A percentile compares a stretch with the other conserved stretches of the same genome.
Evolutionary conservation across 1,140 invertebrate genomes (phyloP).

Genomic region (Scylla paramamosain): DNA sequence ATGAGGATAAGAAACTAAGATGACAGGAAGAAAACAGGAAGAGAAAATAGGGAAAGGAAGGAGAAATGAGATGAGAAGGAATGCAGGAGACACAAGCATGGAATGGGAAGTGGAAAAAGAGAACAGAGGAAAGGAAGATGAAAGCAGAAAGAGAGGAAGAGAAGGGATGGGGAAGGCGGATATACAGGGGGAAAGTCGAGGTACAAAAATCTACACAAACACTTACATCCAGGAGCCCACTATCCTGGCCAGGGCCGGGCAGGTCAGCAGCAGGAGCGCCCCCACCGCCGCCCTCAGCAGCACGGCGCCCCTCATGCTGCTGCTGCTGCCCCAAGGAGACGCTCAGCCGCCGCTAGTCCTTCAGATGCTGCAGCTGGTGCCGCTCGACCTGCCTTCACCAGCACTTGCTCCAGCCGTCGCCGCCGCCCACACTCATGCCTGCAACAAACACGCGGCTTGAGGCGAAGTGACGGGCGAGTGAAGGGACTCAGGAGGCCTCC

Average conservation of each 20-base stretch:
- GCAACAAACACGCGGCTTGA: neutral
- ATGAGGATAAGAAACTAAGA: neutral
- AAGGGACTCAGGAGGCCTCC: no score
- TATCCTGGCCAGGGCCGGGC: constrained; percentile 58
- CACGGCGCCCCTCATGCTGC: constrained; percentile 53
- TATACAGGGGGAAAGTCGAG: neutral
- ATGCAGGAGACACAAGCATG: neutral
- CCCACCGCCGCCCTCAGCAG: constrained; percentile 50
- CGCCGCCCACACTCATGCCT: constrained; percentile 70
- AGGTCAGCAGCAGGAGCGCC: constrained; percentile 54
- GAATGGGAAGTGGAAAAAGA: neutral
- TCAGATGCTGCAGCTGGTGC: neutral
- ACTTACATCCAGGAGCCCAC: constrained; percentile 73
- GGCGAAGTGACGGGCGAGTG: neutral
- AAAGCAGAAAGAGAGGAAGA: neutral
- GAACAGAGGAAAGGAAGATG: neutral
- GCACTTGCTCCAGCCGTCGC: constrained; percentile 32
- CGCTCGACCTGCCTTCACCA: constrained; percentile 53
- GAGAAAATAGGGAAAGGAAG: neutral
- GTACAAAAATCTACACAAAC: neutral
- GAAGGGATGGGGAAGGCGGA: neutral
- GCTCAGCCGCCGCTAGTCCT: neutral
- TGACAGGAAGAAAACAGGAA: neutral
- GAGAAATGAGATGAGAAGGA: neutral
- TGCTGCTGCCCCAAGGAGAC: neutral